Evolutionary conservation across 2,797 vertebrate genomes (phyloP).

Genomic region (Neoniphon sammara): DNA sequence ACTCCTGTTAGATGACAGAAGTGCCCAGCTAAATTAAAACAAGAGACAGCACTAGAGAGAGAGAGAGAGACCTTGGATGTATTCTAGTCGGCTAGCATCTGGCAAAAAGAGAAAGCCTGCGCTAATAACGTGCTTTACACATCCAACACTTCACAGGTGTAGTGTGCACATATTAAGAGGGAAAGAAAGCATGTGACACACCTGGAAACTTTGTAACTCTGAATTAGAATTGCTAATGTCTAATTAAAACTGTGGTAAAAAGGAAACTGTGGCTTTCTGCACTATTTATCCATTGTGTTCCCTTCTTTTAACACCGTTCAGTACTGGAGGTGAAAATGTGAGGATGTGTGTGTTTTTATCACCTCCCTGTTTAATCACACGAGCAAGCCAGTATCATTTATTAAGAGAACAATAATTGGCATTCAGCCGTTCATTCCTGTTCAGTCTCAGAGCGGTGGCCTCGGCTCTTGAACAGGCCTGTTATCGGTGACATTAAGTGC

Average conservation of each 20-base stretch:
- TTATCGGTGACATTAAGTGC: conserved; percentile 64
- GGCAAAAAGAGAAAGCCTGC: background rate
- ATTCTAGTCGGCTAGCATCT: background rate
- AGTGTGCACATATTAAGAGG: background rate
- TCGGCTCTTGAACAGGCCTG: background rate
- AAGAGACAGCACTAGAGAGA: conserved; percentile 17
- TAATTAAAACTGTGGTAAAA: conserved; percentile 1
- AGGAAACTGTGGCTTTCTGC: background rate
- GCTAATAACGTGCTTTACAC: background rate
- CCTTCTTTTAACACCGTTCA: conserved; percentile 7
- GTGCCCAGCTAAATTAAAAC: background rate
- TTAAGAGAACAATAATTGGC: conserved; percentile 34
- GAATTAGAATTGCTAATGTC: conserved; percentile 17
- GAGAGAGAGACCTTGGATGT: conserved; percentile 18
- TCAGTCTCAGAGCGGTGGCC: conserved; percentile 30
- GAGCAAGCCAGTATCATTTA: conserved; percentile 44
- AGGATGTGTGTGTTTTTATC: background rate
- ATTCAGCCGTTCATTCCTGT: conserved; percentile 58
- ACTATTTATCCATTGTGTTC: too few species aligned
- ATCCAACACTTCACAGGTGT: background rate
- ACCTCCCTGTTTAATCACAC: conserved; percentile 35
- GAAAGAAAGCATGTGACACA: background rate
- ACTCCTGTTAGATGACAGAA: conserved; percentile 24
- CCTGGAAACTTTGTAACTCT: background rate
- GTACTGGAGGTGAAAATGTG: background rate